phyloP scores from a whole-genome alignment of 2,888 invertebrate genomes.

The Cheilosia soror region DNA sequence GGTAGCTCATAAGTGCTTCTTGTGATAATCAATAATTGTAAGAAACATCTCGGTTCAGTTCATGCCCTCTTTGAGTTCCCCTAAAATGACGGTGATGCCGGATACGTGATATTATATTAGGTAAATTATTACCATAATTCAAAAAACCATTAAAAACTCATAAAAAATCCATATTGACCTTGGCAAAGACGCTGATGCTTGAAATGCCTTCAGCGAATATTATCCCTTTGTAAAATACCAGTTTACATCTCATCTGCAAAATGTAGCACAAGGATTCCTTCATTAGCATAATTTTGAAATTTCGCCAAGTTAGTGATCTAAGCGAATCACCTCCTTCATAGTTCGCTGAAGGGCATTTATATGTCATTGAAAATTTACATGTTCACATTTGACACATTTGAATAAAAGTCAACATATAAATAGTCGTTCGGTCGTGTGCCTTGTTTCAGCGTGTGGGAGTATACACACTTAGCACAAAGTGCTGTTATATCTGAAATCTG shows the following conservation, averaged over 20 bases:
- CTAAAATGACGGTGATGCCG: too few species aligned
- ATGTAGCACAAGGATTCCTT: constrained; percentile 13
- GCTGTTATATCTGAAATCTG: not conserved
- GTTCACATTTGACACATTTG: not conserved
- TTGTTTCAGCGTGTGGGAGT: not conserved
- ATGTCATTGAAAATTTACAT: not conserved
- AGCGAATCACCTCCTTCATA: constrained; percentile 1
- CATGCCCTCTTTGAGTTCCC: too few species aligned
- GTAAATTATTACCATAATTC: not conserved
- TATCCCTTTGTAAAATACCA: constrained; percentile 1
- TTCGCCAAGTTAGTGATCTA: not conserved
- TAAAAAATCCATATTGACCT: constrained; percentile 12
- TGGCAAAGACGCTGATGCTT: not conserved
- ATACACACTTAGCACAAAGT: not conserved
- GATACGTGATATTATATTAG: too few species aligned
- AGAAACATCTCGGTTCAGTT: too few species aligned
- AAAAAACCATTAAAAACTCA: not conserved
- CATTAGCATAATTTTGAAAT: constrained; percentile 29
- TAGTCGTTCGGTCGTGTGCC: not conserved
- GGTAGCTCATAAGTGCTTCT: too few species aligned
- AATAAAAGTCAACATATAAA: constrained; percentile 9
- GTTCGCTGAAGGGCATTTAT: not conserved
- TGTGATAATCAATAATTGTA: too few species aligned
- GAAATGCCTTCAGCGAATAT: not conserved
- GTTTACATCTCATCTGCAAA: constrained; percentile 1